Evolutionary conservation across 64 coral and sea anemone genomes (phyloP).

Genomic region (Hydrozoanthus tunicans): DNA sequence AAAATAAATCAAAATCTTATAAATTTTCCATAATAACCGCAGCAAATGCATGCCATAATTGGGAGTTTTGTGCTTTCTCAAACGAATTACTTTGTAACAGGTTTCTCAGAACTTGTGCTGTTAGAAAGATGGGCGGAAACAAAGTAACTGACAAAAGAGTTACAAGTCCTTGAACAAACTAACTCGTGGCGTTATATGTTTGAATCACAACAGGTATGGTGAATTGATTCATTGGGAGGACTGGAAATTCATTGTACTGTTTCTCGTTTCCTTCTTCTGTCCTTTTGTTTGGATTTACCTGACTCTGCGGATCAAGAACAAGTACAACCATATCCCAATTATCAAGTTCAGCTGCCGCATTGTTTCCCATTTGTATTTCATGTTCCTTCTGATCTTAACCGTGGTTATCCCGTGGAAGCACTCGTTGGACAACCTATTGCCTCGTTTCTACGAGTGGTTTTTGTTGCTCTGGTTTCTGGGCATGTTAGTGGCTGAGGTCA

Average conservation of each 20-base stretch:
- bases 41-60: no score
- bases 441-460: slow-evolving; percentile 85
- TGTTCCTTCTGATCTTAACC: slow-evolving; percentile 73
- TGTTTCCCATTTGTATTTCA: slow-evolving; percentile 88
- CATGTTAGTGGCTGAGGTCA: slow-evolving; percentile 78
- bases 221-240: slow-evolving; percentile 72
- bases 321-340: slow-evolving; percentile 85
- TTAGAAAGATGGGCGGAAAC: no score
- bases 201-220: slow-evolving; percentile 46
- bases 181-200: background rate
- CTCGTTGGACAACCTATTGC: slow-evolving; percentile 49
- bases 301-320: slow-evolving; percentile 86
- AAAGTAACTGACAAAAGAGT: no score
- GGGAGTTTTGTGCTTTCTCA: no score
- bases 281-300: slow-evolving; percentile 90
- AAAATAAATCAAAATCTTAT: background rate
- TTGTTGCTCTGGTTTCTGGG: slow-evolving; percentile 86
- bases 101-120: no score
- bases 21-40: no score
- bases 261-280: slow-evolving; percentile 68
- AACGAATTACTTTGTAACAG: no score
- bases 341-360: slow-evolving; percentile 97
- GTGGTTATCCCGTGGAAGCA: slow-evolving; percentile 90
- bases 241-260: slow-evolving; percentile 88
- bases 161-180: no score